Percentiles rank a stretch among this genome's conserved stretches.
These are phyloP conservation scores for Xestia xanthographa DNA, from an alignment of 2,888 invertebrate species.

Conservation along the genomic window DNA sequence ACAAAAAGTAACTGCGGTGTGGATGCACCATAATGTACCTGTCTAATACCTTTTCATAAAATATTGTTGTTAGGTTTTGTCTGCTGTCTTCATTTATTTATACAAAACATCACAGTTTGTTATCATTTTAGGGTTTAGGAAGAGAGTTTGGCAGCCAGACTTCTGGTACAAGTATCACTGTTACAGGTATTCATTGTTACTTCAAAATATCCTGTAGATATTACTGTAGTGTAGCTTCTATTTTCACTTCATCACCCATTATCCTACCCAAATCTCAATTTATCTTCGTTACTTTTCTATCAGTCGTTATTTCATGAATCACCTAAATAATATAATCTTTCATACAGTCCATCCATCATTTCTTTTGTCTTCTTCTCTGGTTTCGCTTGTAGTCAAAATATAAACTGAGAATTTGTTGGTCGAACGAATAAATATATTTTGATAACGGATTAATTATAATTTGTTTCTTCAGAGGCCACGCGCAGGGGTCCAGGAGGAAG, in stretches of 20 bases:
- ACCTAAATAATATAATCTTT: not conserved
- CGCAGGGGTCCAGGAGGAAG: not conserved
- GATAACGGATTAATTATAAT: not conserved
- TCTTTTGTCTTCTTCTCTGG: not conserved
- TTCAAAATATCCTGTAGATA: not conserved
- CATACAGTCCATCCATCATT: not conserved
- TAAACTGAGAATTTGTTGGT: not conserved
- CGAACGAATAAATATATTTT: not conserved
- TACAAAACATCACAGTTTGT: not conserved
- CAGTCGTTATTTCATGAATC: not conserved
- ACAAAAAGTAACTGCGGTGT: too few species aligned
- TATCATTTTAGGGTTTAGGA: not conserved
- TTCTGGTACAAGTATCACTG: slow-evolving; percentile 4
- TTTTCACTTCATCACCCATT: not conserved
- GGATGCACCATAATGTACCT: not conserved
- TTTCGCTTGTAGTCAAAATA: not conserved
- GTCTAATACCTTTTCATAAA: not conserved
- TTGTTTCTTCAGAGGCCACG: not conserved
- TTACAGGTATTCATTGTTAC: not conserved
- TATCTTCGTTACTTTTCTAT: not conserved
- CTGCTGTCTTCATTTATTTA: not conserved
- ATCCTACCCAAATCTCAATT: not conserved
- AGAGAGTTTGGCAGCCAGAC: not conserved
- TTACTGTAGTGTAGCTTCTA: not conserved
- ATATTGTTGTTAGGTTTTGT: not conserved